Base-by-base conservation (phyloP, 2,888 invertebrate species). In the Automeris io region DNA sequence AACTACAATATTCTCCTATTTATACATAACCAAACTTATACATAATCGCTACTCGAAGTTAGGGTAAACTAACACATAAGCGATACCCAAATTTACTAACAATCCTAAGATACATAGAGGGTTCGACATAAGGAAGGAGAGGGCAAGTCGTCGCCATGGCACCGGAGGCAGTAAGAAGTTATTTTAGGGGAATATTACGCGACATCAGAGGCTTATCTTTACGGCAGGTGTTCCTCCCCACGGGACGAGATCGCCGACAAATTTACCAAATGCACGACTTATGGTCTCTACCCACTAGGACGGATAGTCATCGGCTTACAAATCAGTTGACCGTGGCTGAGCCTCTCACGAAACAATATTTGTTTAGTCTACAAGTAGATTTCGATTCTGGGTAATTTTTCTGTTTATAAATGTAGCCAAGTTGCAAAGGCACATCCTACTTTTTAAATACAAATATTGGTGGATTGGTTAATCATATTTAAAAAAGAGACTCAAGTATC, bases 161-260 rank as follows among this genome's bases (percentile, higher is more conserved):
- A 70, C 81, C 82, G 83, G 79, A 79, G 82, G 85, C 80, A 74
- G 76, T 83, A 81, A 82, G 81, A 83, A 82, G 82, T 85, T 83
- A 85, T 82, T 85, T 82, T 78, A 83, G 82, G 85, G 81, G 82
- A 70, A 78, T 80, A 80, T 80, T 80, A 76, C 76, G 78, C 70
- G 72, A 71, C 79, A 76, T 80, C 80, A 70, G 68, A 62, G 69
- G 85, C 85, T 86, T 86, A 86, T 86, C 86, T 86, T 85, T 85
- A 85, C 82, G 81, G 81, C 85, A 86, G 86, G 83, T 85, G 81
- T 78, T 77, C 80, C 73, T 69, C 57, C 69, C 64, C 61, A 56
- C 59, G 57, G 21, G 33, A 33, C 19, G 21, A 19, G 24, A 45
- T 38, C 39, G 50, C 61, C 70, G 65, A 82, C 83, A 86, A 86